Percentiles rank a stretch among this genome's conserved stretches.
phyloP scores from a whole-genome alignment of 2,888 invertebrate species.

The Heliconius cydno region DNA sequence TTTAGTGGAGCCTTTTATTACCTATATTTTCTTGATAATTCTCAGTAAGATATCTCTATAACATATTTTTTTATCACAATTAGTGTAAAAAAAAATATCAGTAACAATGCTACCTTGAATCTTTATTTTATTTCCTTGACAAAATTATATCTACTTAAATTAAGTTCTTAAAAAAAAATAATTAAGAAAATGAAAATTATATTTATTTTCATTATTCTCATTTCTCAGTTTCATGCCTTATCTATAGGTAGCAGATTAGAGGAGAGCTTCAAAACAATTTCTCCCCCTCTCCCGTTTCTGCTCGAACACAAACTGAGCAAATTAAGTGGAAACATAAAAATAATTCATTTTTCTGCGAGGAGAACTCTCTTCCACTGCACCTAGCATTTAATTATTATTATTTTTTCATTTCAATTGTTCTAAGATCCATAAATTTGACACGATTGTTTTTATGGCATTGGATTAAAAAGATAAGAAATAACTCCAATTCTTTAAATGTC shows the following conservation, averaged over 20 bases:
- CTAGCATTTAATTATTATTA: neutral
- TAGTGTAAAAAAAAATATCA: neutral
- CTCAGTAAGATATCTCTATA: neutral
- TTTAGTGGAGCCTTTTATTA: conserved; percentile 13
- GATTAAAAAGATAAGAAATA: neutral
- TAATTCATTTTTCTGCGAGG: neutral
- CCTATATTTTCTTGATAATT: neutral
- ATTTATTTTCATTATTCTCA: neutral
- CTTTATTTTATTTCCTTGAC: neutral
- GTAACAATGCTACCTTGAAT: neutral
- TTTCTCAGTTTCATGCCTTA: neutral
- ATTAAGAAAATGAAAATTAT: neutral
- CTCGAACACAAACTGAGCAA: neutral
- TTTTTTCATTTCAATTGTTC: neutral
- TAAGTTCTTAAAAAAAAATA: neutral
- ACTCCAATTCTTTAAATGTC: no score
- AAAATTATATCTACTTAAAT: neutral
- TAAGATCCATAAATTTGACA: neutral
- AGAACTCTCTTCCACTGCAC: no score
- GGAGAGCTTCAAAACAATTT: no score
- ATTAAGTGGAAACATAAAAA: neutral
- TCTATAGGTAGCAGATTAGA: neutral
- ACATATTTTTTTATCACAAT: neutral
- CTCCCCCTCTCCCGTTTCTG: no score
- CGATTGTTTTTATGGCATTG: neutral